Evolutionary conservation across 2,113 vertebrate genomes (phyloP).

Genomic region (Dinomys branickii): DNA sequence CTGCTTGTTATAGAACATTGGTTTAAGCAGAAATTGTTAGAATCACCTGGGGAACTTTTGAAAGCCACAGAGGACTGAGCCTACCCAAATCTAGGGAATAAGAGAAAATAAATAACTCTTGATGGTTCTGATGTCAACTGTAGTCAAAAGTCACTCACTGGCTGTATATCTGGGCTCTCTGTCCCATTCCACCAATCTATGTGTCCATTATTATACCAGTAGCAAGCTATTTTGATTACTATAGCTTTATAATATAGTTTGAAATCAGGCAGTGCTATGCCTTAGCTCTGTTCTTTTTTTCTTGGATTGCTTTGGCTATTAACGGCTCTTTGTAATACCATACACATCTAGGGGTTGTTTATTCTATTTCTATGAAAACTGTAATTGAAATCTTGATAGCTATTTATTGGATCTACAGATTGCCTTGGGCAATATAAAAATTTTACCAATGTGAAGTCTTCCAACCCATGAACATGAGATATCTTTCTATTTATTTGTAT

Average conservation of each 20-base stretch:
- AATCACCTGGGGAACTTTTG: constrained; percentile 34
- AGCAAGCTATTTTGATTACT: neutral
- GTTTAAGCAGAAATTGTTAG: neutral
- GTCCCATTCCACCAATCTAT: neutral
- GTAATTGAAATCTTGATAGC: neutral
- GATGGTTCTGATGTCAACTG: neutral
- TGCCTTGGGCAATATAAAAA: neutral
- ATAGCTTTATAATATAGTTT: neutral
- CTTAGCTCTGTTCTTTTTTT: neutral
- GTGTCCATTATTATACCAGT: neutral
- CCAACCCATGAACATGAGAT: neutral
- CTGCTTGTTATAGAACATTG: constrained; percentile 6
- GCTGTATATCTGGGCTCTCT: neutral
- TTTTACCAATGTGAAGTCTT: neutral
- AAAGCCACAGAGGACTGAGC: neutral
- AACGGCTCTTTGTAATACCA: neutral
- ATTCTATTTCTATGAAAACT: neutral
- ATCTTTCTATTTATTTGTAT: neutral
- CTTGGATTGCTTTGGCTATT: neutral
- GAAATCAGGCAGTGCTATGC: neutral
- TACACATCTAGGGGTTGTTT: neutral
- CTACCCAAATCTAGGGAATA: neutral
- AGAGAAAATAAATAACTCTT: neutral
- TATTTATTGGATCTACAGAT: neutral
- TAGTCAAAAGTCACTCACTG: constrained; percentile 1